Percentiles rank a stretch among this genome's conserved stretches.
These are phyloP conservation scores for Caenorhabditis sp. DNA, from an alignment of 2,888 invertebrate species.

Conservation along the genomic window DNA sequence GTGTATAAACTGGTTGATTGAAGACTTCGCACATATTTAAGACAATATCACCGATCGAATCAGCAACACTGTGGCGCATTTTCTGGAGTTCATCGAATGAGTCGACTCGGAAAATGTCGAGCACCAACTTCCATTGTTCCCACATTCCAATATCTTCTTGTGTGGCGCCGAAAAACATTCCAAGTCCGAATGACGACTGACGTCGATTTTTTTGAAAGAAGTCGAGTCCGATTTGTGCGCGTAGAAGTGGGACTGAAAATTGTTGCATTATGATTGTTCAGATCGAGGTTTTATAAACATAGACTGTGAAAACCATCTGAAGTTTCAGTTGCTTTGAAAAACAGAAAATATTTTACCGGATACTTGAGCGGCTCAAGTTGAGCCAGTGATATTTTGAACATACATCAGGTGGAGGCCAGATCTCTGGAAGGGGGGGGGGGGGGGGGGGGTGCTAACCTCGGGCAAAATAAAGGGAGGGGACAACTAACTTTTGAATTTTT, in stretches of 20 bases:
- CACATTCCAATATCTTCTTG: slow-evolving; percentile 86
- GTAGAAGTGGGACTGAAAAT: slow-evolving; percentile 47
- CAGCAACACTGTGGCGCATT: slow-evolving; percentile 79
- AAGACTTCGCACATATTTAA: slow-evolving; percentile 92
- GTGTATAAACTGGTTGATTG: slow-evolving; percentile 93
- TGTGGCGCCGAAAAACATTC: slow-evolving; percentile 14
- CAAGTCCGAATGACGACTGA: slow-evolving; percentile 15
- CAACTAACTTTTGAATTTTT: too few species aligned
- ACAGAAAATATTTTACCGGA: too few species aligned
- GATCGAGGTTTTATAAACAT: too few species aligned
- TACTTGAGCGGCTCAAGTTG: too few species aligned
- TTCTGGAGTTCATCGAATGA: slow-evolving; percentile 79
- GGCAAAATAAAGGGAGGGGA: too few species aligned
- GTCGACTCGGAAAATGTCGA: slow-evolving; percentile 85
- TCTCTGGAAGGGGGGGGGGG: too few species aligned
- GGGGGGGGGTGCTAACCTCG: too few species aligned
- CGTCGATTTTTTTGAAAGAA: slow-evolving; percentile 53
- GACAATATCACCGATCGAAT: slow-evolving; percentile 84
- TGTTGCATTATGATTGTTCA: too few species aligned
- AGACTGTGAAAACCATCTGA: too few species aligned
- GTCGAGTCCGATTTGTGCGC: slow-evolving; percentile 60
- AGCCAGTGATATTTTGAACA: too few species aligned
- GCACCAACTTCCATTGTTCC: slow-evolving; percentile 96
- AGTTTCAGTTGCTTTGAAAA: too few species aligned
- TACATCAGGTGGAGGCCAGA: too few species aligned